These are phyloP conservation scores for Rhingia campestris DNA, from an alignment of 2,888 invertebrate species.

Conservation along the genomic window DNA sequence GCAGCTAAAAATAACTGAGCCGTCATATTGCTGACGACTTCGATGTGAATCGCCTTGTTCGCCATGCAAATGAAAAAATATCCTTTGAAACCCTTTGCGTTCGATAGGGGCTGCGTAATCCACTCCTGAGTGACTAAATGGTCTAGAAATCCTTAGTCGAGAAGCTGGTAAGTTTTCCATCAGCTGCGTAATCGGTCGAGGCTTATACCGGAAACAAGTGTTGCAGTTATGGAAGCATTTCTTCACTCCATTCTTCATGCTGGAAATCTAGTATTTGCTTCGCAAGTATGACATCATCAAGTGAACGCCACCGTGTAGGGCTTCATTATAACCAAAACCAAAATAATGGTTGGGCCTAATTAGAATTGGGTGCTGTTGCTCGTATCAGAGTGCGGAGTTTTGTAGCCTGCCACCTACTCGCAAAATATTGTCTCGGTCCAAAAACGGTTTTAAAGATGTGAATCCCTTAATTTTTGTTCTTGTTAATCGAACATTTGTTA, in stretches of 20 bases:
- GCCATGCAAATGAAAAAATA: constrained; percentile 76
- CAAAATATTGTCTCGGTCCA: constrained; percentile 1
- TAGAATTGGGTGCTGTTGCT: constrained; percentile 20
- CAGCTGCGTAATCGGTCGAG: constrained; percentile 45
- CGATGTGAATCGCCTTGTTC: constrained; percentile 44
- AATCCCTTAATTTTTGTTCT: constrained; percentile 10
- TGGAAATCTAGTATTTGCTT: constrained; percentile 1
- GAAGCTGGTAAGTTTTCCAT: constrained; percentile 76
- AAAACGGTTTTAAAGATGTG: constrained; percentile 3
- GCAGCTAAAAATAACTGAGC: constrained; percentile 76
- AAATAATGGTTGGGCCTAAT: constrained; percentile 5
- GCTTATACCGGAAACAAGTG: constrained; percentile 16
- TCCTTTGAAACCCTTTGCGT: too few species aligned
- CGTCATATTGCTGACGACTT: constrained; percentile 47
- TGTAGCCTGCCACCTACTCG: constrained; percentile 32
- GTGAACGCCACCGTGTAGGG: constrained; percentile 19
- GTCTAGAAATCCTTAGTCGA: constrained; percentile 40
- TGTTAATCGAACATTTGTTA: constrained; percentile 6
- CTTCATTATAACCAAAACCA: constrained; percentile 3
- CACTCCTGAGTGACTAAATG: constrained; percentile 67
- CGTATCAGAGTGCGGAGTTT: neutral
- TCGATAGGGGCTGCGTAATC: constrained; percentile 76
- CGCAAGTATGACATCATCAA: constrained; percentile 5
- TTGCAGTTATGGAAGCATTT: constrained; percentile 16
- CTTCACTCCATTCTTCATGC: neutral